A percentile compares a stretch with the other conserved stretches of the same genome.
Conservation (phyloP, 2,888 invertebrate genomes). For the Sinotaia quadrata region DNA sequence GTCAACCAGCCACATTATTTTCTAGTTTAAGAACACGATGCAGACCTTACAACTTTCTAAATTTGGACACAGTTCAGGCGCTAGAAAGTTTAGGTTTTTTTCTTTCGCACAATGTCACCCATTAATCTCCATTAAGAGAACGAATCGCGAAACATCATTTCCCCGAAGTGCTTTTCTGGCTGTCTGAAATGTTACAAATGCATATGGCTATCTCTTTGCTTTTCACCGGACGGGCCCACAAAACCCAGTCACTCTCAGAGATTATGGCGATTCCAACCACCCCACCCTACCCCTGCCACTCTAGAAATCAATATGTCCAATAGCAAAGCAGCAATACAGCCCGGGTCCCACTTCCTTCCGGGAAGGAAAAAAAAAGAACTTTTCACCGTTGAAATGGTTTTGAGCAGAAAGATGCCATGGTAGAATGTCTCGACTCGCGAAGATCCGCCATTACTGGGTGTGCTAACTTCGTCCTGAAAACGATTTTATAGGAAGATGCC, state of each 20-base stretch:
- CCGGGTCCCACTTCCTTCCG: conserved; percentile 28
- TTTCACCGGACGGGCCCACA: background rate
- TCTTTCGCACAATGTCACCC: conserved; percentile 11
- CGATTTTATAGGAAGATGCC: background rate
- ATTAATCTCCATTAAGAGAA: conserved; percentile 30
- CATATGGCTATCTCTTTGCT: conserved; percentile 24
- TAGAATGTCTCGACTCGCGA: conserved; percentile 1
- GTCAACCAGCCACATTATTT: too few species aligned
- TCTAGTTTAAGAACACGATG: too few species aligned
- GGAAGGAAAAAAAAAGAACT: conserved; percentile 23
- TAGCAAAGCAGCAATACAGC: conserved; percentile 26
- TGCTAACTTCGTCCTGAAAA: conserved; percentile 19
- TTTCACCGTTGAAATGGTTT: conserved; percentile 13
- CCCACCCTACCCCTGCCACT: conserved; percentile 24
- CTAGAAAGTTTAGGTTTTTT: too few species aligned
- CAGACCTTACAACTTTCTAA: too few species aligned
- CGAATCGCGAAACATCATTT: conserved; percentile 16
- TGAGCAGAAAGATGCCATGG: conserved; percentile 1
- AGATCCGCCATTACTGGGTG: background rate
- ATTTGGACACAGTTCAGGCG: too few species aligned
- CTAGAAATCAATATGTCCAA: conserved; percentile 29
- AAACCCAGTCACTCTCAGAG: conserved; percentile 20
- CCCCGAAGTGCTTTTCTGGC: conserved; percentile 11
- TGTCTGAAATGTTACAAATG: conserved; percentile 19
- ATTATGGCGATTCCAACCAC: conserved; percentile 24